phyloP scores from a whole-genome alignment of 2,113 vertebrate species.

The Globicephala melas region DNA sequence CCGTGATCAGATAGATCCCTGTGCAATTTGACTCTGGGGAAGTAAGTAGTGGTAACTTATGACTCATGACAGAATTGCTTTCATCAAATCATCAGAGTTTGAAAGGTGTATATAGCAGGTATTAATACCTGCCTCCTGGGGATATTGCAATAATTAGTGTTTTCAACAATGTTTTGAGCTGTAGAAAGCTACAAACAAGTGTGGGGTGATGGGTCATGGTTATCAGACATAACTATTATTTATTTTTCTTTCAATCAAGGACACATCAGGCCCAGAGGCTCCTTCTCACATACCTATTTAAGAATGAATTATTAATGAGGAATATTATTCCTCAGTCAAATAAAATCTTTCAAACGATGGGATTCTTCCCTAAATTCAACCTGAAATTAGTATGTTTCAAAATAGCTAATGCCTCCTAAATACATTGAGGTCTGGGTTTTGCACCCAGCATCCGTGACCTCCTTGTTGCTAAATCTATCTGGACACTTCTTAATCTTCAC shows the following conservation, averaged over 20 bases:
- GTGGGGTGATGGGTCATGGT: background rate
- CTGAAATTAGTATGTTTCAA: background rate
- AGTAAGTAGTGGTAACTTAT: slow-evolving; percentile 11
- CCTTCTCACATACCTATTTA: background rate
- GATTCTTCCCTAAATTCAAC: background rate
- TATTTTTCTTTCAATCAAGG: slow-evolving; percentile 5
- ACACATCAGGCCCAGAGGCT: background rate
- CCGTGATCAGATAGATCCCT: background rate
- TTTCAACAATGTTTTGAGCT: slow-evolving; percentile 34
- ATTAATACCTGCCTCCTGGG: slow-evolving; percentile 4
- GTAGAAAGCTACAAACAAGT: background rate
- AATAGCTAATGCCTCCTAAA: background rate
- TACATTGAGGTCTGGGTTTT: background rate
- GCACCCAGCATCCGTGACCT: background rate
- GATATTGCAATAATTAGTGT: slow-evolving; percentile 36
- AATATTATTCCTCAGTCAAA: background rate
- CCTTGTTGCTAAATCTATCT: background rate
- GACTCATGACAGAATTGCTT: slow-evolving; percentile 42
- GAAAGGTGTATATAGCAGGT: background rate
- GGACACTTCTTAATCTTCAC: background rate
- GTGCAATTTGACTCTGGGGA: background rate
- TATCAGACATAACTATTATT: background rate
- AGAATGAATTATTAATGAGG: background rate
- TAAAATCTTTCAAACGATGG: background rate
- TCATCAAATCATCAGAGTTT: background rate